A percentile compares a stretch with the other conserved stretches of the same genome.
These are phyloP conservation scores for Spilarctia lutea DNA, from an alignment of 2,888 invertebrate species.

Conservation along the genomic window DNA sequence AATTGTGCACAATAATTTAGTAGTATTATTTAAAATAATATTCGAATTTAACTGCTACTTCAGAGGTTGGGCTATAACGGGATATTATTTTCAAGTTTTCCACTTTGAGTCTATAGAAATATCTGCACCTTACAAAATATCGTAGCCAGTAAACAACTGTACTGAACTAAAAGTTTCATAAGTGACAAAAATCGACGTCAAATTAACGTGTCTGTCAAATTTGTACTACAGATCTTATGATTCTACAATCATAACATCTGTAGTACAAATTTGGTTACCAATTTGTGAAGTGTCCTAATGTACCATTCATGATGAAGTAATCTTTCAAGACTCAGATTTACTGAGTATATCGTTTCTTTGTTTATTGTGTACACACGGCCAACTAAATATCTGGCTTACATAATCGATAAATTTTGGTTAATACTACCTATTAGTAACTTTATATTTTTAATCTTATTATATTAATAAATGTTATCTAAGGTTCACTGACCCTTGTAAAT, in stretches of 20 bases:
- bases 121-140: background rate
- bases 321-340: no score
- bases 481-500: conserved; percentile 42
- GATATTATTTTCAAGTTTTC: background rate
- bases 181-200: background rate
- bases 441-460: conserved; percentile 31
- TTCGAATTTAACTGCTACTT: background rate
- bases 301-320: background rate
- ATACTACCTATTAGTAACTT: background rate
- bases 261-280: background rate
- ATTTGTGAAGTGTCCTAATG: no score
- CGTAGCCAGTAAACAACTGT: background rate
- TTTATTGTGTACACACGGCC: no score
- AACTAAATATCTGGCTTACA: no score
- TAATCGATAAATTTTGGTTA: background rate
- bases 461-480: conserved; percentile 30
- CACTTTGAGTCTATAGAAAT: background rate
- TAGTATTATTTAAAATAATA: background rate
- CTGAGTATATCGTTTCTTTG: no score
- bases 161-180: background rate
- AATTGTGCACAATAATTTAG: background rate
- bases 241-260: no score
- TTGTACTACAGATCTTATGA: no score
- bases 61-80: background rate
- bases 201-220: background rate